These are phyloP conservation scores for Esox niger DNA, from an alignment of 2,113 vertebrate genomes.

Conservation along the genomic window DNA sequence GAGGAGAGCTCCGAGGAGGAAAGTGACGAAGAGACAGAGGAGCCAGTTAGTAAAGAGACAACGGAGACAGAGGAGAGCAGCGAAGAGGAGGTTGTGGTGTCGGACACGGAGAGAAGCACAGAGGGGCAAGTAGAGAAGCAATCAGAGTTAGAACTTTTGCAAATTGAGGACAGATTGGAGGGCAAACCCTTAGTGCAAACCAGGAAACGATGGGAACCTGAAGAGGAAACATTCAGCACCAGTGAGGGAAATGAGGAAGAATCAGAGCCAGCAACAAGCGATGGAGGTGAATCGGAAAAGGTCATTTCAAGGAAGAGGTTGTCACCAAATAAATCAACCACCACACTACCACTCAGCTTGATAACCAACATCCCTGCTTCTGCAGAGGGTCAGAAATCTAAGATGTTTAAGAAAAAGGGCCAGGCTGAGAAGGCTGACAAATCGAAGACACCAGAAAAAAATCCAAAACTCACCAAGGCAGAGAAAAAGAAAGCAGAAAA, in stretches of 20 bases:
- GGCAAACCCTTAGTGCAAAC: conserved; percentile 20
- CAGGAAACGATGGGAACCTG: conserved; percentile 21
- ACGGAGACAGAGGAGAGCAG: conserved; percentile 41
- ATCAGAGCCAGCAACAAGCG: conserved; percentile 4
- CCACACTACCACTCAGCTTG: conserved; percentile 8
- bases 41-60: conserved; percentile 27
- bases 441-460: conserved; percentile 42
- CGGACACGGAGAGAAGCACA: conserved; percentile 15
- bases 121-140: conserved; percentile 24
- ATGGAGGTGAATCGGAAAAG: conserved; percentile 29
- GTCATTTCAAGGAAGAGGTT: conserved; percentile 22
- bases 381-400: conserved; percentile 39
- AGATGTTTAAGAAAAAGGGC: conserved; percentile 64
- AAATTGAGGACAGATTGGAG: conserved; percentile 21
- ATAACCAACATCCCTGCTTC: conserved; percentile 22
- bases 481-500: conserved; percentile 38
- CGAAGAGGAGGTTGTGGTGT: conserved; percentile 39
- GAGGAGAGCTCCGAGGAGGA: conserved; percentile 48
- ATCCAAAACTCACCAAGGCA: neutral
- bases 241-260: conserved; percentile 18
- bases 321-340: conserved; percentile 14
- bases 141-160: conserved; percentile 24
- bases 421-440: conserved; percentile 39
- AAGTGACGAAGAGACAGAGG: conserved; percentile 44
- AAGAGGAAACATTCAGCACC: conserved; percentile 16